phyloP scores from a whole-genome alignment of 2,888 invertebrate genomes.

The Sphaeridia pumilis region DNA sequence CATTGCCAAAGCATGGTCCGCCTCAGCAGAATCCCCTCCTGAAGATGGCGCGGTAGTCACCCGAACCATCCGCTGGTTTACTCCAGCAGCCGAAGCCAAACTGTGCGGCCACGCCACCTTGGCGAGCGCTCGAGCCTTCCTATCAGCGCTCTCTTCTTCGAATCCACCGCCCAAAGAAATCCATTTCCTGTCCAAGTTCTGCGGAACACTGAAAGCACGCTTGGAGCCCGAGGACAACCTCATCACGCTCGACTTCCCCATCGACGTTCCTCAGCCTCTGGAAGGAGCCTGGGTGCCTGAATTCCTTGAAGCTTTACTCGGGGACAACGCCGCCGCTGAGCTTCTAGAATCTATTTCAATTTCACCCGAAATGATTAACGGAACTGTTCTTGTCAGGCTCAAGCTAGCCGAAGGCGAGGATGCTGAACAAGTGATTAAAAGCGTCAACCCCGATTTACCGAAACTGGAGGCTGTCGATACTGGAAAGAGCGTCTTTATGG shows the following conservation, averaged over 20 bases:
- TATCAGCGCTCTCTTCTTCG: slow-evolving; percentile 12
- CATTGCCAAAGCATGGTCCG: slow-evolving; percentile 37
- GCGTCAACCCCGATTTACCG: slow-evolving; percentile 30
- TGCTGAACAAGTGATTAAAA: slow-evolving; percentile 20
- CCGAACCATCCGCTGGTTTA: slow-evolving; percentile 45
- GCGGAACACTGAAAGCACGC: slow-evolving; percentile 37
- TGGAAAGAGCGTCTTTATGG: slow-evolving; percentile 31
- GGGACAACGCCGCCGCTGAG: slow-evolving; percentile 7
- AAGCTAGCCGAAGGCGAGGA: slow-evolving; percentile 15
- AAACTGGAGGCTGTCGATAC: slow-evolving; percentile 20
- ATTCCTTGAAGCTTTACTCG: slow-evolving; percentile 27
- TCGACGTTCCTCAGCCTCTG: slow-evolving; percentile 37
- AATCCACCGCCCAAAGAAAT: slow-evolving; percentile 36
- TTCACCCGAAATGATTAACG: slow-evolving; percentile 34
- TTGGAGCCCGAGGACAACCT: slow-evolving; percentile 13
- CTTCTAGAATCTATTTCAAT: slow-evolving; percentile 35
- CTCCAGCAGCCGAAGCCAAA: slow-evolving; percentile 44
- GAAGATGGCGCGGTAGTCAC: slow-evolving; percentile 9
- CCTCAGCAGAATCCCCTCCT: slow-evolving; percentile 4
- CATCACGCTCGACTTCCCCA: slow-evolving; percentile 40
- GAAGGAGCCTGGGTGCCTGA: slow-evolving; percentile 32
- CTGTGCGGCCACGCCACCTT: slow-evolving; percentile 49
- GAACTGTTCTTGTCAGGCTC: slow-evolving; percentile 38
- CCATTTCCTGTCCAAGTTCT: slow-evolving; percentile 38
- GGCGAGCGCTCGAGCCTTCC: slow-evolving; percentile 43